Base-by-base conservation (phyloP, 2,888 invertebrate species). In the Stratiomys singularior region DNA sequence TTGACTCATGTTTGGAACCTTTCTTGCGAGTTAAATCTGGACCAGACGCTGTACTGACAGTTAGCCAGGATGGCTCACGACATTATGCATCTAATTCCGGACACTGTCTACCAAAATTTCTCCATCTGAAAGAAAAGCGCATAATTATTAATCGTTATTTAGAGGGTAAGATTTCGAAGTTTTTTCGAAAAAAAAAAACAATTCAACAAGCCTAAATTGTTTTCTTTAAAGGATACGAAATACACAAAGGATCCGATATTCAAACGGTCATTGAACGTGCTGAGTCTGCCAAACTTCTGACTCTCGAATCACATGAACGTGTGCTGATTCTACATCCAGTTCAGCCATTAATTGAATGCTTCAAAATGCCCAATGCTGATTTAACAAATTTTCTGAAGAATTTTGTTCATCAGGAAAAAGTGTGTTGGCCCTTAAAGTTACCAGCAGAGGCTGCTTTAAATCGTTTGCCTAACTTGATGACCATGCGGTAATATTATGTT, bases 281-380 rank as follows among this genome's bases (percentile, higher is more conserved):
- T 2, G 4, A 72, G 1, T 11, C 52, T 18, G 13, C 27, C 0
- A 27, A 56, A 0, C 9, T 1, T 18, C 27, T 72, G 3, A 5
- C 28, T 9, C 4, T 30, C 18, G 1, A 15, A 1, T 15, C 18
- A 7, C 18, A 56, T 5, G 72, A 72, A 58, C n/a, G 3, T 13
- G 11, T 72, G 1, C 52, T 58, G 1, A 25, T 78, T 9, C 52
- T 78, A 0, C 0, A 58, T n/a, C 74, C 72, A 25, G 21, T 77
- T 13, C 37, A n/a, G 9, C 58, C n/a, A 47, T 77, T 66, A 18
- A 30, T 18, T n/a, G 77, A 78, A 30, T 44, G n/a, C 7, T 78
- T 72, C 47, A 56, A 52, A 72, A 56, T 78, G 56, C 77, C 77
- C 9, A 77, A 72, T 66, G n/a, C 21, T 0, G 5, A n/a, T 1